phyloP scores from a whole-genome alignment of 2,888 invertebrate genomes.

The Acanthacorydalis orientalis region DNA sequence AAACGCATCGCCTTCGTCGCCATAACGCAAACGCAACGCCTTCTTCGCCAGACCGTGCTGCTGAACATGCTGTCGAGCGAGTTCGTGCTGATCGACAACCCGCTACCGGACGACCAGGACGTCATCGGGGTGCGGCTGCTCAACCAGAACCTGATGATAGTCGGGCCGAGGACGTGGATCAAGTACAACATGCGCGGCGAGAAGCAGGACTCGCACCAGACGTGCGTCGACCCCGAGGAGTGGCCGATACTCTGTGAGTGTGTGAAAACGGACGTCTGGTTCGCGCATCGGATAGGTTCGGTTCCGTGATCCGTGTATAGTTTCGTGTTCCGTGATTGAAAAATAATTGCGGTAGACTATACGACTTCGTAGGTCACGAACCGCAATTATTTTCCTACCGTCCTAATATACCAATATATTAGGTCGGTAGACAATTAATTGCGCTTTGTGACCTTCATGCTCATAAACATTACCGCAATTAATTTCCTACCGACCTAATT shows the following conservation, averaged over 20 bases:
- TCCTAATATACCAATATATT: too few relatives aligned
- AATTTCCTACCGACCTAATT: too few relatives aligned
- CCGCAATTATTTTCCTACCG: too few relatives aligned
- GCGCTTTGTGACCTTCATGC: too few relatives aligned
- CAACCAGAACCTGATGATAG: conserved; percentile 58
- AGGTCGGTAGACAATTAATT: too few relatives aligned
- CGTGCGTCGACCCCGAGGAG: conserved; percentile 35
- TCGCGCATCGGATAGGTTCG: too few relatives aligned
- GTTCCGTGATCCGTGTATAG: too few relatives aligned
- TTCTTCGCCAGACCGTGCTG: conserved; percentile 52
- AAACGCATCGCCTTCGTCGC: not conserved
- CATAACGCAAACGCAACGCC: conserved; percentile 2
- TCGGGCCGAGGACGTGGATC: conserved; percentile 60
- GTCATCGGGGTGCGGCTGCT: conserved; percentile 48
- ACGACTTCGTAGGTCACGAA: too few relatives aligned
- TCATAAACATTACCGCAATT: too few relatives aligned
- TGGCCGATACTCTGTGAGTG: conserved; percentile 56
- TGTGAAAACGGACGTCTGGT: too few relatives aligned
- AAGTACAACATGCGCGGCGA: conserved; percentile 65
- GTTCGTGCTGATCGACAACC: conserved; percentile 72
- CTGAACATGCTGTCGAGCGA: conserved; percentile 90
- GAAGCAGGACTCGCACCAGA: conserved; percentile 37
- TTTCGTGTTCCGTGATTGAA: too few relatives aligned
- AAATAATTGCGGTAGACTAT: too few relatives aligned
- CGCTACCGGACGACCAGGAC: conserved; percentile 48